phyloP scores from a whole-genome alignment of 2,888 invertebrate genomes.

The Harmothoe impar region DNA sequence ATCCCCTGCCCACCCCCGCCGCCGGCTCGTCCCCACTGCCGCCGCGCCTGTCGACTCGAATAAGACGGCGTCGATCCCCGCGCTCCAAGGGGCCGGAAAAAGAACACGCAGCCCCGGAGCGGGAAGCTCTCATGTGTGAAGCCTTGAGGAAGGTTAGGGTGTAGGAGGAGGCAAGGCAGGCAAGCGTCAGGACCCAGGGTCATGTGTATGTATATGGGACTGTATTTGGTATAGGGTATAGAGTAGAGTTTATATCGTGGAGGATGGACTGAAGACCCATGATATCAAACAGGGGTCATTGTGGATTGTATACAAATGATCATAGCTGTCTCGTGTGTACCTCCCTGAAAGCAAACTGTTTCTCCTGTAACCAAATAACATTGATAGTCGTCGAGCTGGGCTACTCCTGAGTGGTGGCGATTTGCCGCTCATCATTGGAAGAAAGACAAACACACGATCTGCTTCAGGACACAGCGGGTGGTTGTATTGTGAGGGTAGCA shows the following conservation, averaged over 20 bases:
- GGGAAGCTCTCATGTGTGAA: slow-evolving; percentile 22
- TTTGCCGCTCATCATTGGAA: neutral
- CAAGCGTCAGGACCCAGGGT: neutral
- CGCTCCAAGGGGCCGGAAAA: slow-evolving; percentile 50
- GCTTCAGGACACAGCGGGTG: neutral
- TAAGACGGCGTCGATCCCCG: slow-evolving; percentile 13
- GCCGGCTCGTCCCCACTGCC: neutral
- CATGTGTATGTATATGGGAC: no score
- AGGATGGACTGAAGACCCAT: neutral
- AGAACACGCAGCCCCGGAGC: slow-evolving; percentile 30
- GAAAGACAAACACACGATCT: slow-evolving; percentile 9
- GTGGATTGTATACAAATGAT: no score
- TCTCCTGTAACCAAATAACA: no score
- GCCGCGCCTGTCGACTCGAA: slow-evolving; percentile 52
- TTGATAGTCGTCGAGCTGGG: no score
- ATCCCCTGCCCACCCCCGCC: neutral
- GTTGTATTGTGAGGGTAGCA: neutral
- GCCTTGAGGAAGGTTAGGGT: neutral
- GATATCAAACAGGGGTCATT: no score
- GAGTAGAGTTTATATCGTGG: neutral
- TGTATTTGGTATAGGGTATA: neutral
- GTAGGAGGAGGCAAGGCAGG: neutral
- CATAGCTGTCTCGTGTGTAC: no score
- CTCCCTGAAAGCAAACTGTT: no score
- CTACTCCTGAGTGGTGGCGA: neutral